phyloP scores from a whole-genome alignment of 1,140 invertebrate species.

The Drosophila leontia region DNA sequence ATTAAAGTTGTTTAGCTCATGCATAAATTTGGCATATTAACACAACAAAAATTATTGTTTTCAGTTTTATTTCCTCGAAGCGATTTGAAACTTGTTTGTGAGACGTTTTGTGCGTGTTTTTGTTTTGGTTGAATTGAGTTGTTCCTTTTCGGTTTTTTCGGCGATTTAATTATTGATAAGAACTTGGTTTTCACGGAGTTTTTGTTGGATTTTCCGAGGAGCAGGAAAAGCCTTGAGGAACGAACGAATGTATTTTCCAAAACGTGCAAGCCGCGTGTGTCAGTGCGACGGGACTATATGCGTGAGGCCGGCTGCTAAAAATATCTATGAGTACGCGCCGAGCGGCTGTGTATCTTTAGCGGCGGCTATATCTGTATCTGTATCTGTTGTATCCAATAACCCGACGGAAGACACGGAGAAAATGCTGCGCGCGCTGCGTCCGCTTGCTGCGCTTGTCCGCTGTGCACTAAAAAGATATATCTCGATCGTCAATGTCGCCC shows the following conservation, averaged over 20 bases:
- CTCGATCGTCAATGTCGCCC: slow-evolving; percentile 63
- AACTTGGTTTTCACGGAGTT: slow-evolving; percentile 26
- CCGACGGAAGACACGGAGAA: slow-evolving; percentile 73
- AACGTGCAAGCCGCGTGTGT: slow-evolving; percentile 80
- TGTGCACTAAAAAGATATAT: slow-evolving; percentile 69
- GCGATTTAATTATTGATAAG: slow-evolving; percentile 39
- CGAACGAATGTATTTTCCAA: slow-evolving; percentile 57
- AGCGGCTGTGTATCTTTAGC: slow-evolving; percentile 36
- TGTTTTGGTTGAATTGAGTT: slow-evolving; percentile 23
- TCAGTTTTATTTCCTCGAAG: slow-evolving; percentile 62
- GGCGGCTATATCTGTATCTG: slow-evolving; percentile 35
- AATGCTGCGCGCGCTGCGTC: slow-evolving; percentile 65
- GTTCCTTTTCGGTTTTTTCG: slow-evolving; percentile 8
- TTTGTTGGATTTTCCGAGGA: slow-evolving; percentile 4
- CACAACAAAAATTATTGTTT: slow-evolving; percentile 59
- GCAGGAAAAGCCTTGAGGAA: slow-evolving; percentile 53
- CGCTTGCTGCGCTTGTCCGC: slow-evolving; percentile 74
- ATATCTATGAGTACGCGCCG: slow-evolving; percentile 78
- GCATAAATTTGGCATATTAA: slow-evolving; percentile 66
- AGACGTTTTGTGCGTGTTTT: slow-evolving; percentile 11
- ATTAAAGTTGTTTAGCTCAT: slow-evolving; percentile 70
- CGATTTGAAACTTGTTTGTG: slow-evolving; percentile 40
- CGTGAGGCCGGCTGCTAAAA: slow-evolving; percentile 79
- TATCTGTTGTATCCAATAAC: slow-evolving; percentile 76
- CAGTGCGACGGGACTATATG: slow-evolving; percentile 36